phyloP scores from a whole-genome alignment of 2,113 vertebrate genomes.

The Coptodon rendalli region DNA sequence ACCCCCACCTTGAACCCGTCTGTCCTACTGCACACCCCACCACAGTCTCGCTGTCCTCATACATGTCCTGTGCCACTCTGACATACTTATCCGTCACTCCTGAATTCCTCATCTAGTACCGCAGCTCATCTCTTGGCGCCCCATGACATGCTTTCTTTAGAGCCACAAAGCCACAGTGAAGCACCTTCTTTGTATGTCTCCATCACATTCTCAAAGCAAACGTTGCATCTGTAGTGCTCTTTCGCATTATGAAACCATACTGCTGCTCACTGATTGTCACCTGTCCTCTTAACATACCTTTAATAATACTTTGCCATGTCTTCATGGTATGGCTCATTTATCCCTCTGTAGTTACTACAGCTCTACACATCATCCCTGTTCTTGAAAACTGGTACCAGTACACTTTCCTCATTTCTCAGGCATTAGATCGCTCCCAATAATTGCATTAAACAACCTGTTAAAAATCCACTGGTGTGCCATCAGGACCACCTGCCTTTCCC shows the following conservation, averaged over 20 bases:
- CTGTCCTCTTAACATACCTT: not conserved
- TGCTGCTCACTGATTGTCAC: not conserved
- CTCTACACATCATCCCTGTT: not conserved
- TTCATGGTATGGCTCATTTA: not conserved
- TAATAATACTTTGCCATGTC: not conserved
- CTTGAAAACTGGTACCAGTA: not conserved
- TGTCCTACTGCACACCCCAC: not conserved
- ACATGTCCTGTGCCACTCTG: not conserved
- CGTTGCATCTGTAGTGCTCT: not conserved
- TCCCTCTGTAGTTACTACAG: not conserved
- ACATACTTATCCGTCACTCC: not conserved
- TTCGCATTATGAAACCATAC: not conserved
- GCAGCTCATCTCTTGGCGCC: not conserved
- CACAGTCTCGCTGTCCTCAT: not conserved
- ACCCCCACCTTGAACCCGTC: not conserved
- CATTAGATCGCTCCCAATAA: not conserved
- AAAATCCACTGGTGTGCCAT: not conserved
- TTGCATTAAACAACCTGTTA: not conserved
- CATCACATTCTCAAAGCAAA: not conserved
- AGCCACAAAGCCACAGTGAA: not conserved
- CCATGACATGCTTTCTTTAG: not conserved
- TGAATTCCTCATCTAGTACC: not conserved
- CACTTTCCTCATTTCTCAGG: not conserved
- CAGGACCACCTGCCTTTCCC: not conserved
- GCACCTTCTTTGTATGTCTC: not conserved